Percentiles rank a stretch among this genome's conserved stretches.
Conservation (phyloP, 2,888 invertebrate species). For the Cylloceria caligata region DNA sequence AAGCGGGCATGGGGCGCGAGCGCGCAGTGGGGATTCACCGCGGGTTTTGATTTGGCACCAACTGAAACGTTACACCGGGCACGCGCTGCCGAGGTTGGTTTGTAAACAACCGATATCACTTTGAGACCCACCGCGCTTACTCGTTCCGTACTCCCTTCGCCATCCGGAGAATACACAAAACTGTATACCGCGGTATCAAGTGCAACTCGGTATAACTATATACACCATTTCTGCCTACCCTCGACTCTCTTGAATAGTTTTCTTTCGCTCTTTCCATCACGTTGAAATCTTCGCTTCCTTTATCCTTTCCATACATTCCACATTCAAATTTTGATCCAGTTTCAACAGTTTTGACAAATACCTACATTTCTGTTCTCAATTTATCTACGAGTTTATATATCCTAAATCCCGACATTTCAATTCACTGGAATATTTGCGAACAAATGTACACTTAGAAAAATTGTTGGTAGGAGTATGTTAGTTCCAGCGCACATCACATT, state of each 20-base stretch:
- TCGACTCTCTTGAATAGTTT: slow-evolving; percentile 12
- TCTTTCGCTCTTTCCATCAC: neutral
- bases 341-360: neutral
- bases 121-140: slow-evolving; percentile 39
- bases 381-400: no score
- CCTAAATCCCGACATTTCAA: no score
- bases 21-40: slow-evolving; percentile 28
- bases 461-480: no score
- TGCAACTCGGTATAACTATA: slow-evolving; percentile 8
- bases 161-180: slow-evolving; percentile 26
- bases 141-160: neutral
- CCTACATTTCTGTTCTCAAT: neutral
- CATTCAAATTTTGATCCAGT: neutral
- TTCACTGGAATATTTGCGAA: no score
- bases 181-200: slow-evolving; percentile 22
- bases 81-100: slow-evolving; percentile 47
- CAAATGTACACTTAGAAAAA: no score
- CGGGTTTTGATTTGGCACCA: slow-evolving; percentile 49
- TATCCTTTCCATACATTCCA: neutral
- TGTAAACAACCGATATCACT: slow-evolving; percentile 60
- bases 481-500: no score
- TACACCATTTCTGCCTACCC: neutral
- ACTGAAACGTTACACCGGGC: slow-evolving; percentile 53
- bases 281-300: neutral
- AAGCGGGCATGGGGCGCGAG: neutral